Percentiles rank a stretch among this genome's conserved stretches.
phyloP scores from a whole-genome alignment of 2,888 invertebrate species.

The Dioctria rufipes region DNA sequence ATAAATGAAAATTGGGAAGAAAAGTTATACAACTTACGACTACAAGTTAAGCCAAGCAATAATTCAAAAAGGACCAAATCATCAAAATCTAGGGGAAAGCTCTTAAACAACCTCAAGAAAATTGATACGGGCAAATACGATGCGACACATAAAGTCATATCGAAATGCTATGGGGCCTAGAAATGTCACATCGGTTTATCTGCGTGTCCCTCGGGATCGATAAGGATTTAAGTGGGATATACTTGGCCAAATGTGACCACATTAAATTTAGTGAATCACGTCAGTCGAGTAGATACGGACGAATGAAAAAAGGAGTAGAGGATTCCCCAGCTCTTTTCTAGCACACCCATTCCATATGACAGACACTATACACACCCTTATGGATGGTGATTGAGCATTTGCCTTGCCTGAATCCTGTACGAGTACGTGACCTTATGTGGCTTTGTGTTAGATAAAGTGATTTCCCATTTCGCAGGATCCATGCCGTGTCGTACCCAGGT shows the following conservation, averaged over 20 bases:
- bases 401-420: slow-evolving; percentile 35
- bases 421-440: slow-evolving; percentile 53
- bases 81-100: slow-evolving; percentile 1
- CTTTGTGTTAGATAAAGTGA: slow-evolving; percentile 54
- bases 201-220: slow-evolving; percentile 69
- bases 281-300: slow-evolving; percentile 56
- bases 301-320: slow-evolving; percentile 52
- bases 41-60: no score
- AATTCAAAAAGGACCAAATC: background rate
- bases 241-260: slow-evolving; percentile 72
- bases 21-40: no score
- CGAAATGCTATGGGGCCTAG: slow-evolving; percentile 41
- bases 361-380: background rate
- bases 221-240: slow-evolving; percentile 71
- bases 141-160: slow-evolving; percentile 56
- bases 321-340: slow-evolving; percentile 23
- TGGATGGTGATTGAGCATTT: slow-evolving; percentile 36
- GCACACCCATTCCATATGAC: slow-evolving; percentile 14
- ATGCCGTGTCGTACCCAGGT: slow-evolving; percentile 29
- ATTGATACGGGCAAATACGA: slow-evolving; percentile 54
- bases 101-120: slow-evolving; percentile 32
- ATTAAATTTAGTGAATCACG: slow-evolving; percentile 65
- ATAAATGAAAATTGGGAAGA: no score
- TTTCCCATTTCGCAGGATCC: slow-evolving; percentile 55
- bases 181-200: slow-evolving; percentile 59